Evolutionary conservation across 2,797 vertebrate species (phyloP).

Genomic region (Emys orbicularis): DNA sequence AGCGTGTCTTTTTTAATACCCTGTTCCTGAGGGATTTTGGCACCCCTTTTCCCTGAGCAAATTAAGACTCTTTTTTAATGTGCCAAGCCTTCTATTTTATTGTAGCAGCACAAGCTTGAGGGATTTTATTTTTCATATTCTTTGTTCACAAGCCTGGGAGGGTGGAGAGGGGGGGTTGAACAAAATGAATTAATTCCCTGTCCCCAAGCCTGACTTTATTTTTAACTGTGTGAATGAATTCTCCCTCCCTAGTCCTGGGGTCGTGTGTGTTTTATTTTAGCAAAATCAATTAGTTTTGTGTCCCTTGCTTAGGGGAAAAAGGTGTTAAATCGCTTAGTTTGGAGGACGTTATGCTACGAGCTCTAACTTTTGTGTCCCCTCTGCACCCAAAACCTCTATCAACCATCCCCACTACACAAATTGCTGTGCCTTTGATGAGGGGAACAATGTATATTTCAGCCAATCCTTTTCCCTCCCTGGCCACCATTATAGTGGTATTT

Average conservation of each 20-base stretch:
- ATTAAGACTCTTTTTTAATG: neutral
- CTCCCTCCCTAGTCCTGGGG: neutral
- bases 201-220: neutral
- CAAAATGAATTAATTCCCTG: neutral
- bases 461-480: neutral
- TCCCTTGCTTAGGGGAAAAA: fast-evolving
- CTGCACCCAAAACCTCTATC: neutral
- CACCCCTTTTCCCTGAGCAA: neutral
- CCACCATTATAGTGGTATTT: neutral
- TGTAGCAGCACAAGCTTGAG: neutral
- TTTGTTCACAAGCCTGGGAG: neutral
- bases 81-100: neutral
- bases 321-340: neutral
- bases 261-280: neutral
- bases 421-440: neutral
- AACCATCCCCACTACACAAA: neutral
- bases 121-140: neutral
- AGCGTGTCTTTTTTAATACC: neutral
- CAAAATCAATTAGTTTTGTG: neutral
- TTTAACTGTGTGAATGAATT: neutral
- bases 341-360: neutral
- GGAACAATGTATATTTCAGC: neutral
- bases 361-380: neutral
- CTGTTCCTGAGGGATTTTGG: neutral
- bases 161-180: neutral